phyloP scores from a whole-genome alignment of 2,888 invertebrate species.

The Didymodactylos carnosus region DNA sequence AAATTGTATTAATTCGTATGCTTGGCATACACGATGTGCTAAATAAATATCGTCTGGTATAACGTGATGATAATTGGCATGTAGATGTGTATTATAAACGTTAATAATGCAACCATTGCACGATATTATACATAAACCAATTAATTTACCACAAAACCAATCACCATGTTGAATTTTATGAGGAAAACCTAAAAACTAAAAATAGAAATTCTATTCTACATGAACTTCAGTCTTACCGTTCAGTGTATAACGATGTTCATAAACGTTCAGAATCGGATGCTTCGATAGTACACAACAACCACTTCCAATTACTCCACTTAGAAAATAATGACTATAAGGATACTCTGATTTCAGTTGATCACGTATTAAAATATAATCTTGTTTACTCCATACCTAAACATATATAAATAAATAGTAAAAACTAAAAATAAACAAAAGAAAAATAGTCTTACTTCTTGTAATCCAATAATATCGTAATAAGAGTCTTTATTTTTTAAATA shows the following conservation, averaged over 20 bases:
- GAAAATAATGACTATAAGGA: constrained; percentile 13
- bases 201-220: not conserved
- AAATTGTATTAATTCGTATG: constrained; percentile 81
- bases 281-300: constrained; percentile 32
- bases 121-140: constrained; percentile 30
- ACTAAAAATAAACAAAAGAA: not conserved
- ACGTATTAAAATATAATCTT: constrained; percentile 3
- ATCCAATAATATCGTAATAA: constrained; percentile 11
- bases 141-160: constrained; percentile 89
- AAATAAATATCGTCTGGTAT: constrained; percentile 58
- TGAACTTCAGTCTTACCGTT: constrained; percentile 47
- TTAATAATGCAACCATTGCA: constrained; percentile 47
- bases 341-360: not conserved
- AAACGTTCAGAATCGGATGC: constrained; percentile 45
- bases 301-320: constrained; percentile 30
- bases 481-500: not conserved
- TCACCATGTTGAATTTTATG: constrained; percentile 87
- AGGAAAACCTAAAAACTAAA: constrained; percentile 44
- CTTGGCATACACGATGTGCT: constrained; percentile 75
- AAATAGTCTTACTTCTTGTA: constrained; percentile 15
- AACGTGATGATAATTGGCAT: constrained; percentile 66
- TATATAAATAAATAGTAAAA: not conserved
- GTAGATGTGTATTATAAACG: constrained; percentile 75
- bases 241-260: constrained; percentile 79
- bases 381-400: constrained; percentile 7